Evolutionary conservation across 1,140 invertebrate genomes (phyloP).

Genomic region (Achroia grisella): DNA sequence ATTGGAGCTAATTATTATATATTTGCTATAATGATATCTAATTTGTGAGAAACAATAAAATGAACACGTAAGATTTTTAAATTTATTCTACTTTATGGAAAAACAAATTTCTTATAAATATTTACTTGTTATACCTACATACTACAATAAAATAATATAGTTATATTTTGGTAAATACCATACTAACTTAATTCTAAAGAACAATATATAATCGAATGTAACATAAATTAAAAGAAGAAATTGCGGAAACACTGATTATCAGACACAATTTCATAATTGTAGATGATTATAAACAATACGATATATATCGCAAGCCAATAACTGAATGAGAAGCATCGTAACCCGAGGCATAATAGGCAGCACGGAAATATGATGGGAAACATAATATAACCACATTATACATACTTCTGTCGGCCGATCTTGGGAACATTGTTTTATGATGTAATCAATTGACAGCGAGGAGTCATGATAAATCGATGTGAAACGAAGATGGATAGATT

Average conservation of each 20-base stretch:
- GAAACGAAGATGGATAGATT: slow-evolving; percentile 21
- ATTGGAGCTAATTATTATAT: too few relatives aligned
- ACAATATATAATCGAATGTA: too few relatives aligned
- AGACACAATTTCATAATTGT: slow-evolving; percentile 1
- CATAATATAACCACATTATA: slow-evolving; percentile 12
- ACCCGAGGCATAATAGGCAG: slow-evolving; percentile 24
- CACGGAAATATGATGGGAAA: slow-evolving; percentile 25
- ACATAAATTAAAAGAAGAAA: neutral
- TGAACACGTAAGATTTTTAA: too few relatives aligned
- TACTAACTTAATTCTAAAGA: too few relatives aligned
- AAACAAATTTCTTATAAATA: too few relatives aligned
- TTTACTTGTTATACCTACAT: too few relatives aligned
- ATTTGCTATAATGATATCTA: too few relatives aligned
- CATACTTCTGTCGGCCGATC: slow-evolving; percentile 13
- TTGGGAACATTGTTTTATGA: slow-evolving; percentile 30
- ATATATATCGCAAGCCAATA: slow-evolving; percentile 16
- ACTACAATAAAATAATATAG: too few relatives aligned
- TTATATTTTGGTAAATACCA: too few relatives aligned
- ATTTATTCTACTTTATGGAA: too few relatives aligned
- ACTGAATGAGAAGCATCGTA: slow-evolving; percentile 19
- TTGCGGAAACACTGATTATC: slow-evolving; percentile 1
- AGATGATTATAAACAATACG: slow-evolving; percentile 18
- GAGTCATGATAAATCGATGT: slow-evolving; percentile 22
- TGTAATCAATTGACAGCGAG: slow-evolving; percentile 23
- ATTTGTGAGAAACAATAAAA: too few relatives aligned